A percentile compares a stretch with the other conserved stretches of the same genome.
Conservation (phyloP, 2,797 vertebrate species). For the Chrosomus eos region DNA sequence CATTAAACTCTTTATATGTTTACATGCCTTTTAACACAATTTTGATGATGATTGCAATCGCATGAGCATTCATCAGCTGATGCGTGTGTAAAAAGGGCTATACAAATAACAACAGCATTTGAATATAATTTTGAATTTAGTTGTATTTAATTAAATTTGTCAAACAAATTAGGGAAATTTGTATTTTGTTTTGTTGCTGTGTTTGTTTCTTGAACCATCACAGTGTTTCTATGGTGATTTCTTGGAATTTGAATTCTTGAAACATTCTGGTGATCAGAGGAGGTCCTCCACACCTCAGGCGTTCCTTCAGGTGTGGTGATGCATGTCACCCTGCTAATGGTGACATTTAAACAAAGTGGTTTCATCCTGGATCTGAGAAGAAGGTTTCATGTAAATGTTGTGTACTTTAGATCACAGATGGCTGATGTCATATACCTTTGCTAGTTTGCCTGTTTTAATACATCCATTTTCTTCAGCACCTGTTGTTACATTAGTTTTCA, state of each 20-base stretch:
- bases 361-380: neutral
- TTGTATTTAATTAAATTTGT: neutral
- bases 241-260: neutral
- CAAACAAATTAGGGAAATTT: neutral
- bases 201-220: neutral
- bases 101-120: neutral
- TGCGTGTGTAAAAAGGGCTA: neutral
- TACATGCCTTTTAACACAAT: neutral
- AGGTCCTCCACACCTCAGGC: slow-evolving; percentile 3
- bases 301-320: neutral
- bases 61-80: neutral
- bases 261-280: slow-evolving; percentile 7
- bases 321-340: neutral
- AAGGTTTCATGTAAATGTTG: slow-evolving; percentile 47
- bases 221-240: neutral
- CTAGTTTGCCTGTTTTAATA: slow-evolving; percentile 21
- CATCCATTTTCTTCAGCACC: neutral
- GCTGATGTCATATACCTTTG: neutral
- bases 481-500: neutral
- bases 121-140: neutral
- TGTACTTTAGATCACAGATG: slow-evolving; percentile 20
- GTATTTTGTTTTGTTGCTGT: slow-evolving; percentile 13
- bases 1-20: neutral
- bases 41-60: too few species aligned
- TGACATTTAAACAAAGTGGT: slow-evolving; percentile 33